Base-by-base conservation (phyloP, 2,113 vertebrate genomes). In the Vulpes vulpes region DNA sequence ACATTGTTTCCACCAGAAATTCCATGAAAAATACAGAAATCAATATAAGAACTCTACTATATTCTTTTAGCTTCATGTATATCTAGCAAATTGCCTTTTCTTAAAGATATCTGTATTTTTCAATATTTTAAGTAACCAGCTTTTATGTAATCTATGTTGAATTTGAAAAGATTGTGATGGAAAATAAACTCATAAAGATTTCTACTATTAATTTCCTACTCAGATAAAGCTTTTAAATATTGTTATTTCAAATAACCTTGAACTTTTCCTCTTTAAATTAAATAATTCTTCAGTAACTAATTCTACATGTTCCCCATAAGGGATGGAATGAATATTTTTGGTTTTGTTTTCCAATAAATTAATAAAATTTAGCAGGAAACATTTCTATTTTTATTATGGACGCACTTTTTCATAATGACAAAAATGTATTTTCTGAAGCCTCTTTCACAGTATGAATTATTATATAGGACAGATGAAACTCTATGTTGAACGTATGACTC, bases 161-260 rank as follows among this genome's bases (percentile, higher is more conserved):
- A 89, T 92, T 85, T 92, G 12, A 81, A 89, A 92, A 62, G 22
- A 62, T 25, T 87, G 11, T 94, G n/a, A 64, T 95, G 57, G 51
- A 88, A 91, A 89, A 74, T 65, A 95, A 93, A 53, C 19, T 71
- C 5, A 35, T 43, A 53, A 65, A 35, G 2, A 73, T 84, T 22
- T 73, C 17, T 14, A 8, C 14, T 84, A 35, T 49, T 73, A 43
- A 74, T 80, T 91, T 89, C 32, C 92, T 91, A 62, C 30, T 60
- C 9, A n/a, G 17, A 57, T 23, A 30, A 14, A 22, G 2, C 43
- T 17, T 38, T 92, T 69, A 65, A 78, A 9, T 62, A 64, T 23
- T 94, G 2, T 51, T 92, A 2, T 51, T 92, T 35, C 17, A 85
- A 65, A 65, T 88, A 94, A 84, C 30, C 8, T n/a, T 78, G 49